Evolutionary conservation across 1,140 invertebrate genomes (phyloP).

Genomic region (Drosophila prosaltans): DNA sequence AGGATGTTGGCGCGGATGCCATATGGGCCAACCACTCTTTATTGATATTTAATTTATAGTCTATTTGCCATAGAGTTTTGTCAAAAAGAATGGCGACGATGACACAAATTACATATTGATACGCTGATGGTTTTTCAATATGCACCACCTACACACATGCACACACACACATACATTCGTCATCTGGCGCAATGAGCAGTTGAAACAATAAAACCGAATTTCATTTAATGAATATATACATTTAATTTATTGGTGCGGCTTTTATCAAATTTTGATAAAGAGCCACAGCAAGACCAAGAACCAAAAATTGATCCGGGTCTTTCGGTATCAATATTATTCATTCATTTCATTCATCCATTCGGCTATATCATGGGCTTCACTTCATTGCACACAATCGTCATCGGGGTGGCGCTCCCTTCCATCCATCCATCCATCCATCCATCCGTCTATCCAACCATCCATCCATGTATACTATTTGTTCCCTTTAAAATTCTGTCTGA

Average conservation of each 20-base stretch:
- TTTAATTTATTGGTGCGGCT: constrained; percentile 77
- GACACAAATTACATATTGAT: constrained; percentile 81
- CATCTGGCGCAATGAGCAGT: constrained; percentile 40
- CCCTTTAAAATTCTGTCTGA: constrained; percentile 32
- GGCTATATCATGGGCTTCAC: constrained; percentile 34
- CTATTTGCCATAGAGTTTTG: constrained; percentile 51
- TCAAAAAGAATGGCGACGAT: constrained; percentile 32
- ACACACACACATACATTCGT: constrained; percentile 30
- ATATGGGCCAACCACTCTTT: constrained; percentile 39
- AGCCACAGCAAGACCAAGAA: constrained; percentile 13
- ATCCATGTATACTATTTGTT: constrained; percentile 12
- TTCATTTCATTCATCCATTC: constrained; percentile 1
- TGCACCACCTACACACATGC: constrained; percentile 45
- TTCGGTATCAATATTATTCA: constrained; percentile 14
- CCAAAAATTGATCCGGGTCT: constrained; percentile 34
- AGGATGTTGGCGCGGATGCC: constrained; percentile 19
- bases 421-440: background rate
- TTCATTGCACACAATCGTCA: constrained; percentile 62
- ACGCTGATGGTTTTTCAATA: constrained; percentile 81
- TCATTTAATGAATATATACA: constrained; percentile 81
- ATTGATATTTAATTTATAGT: constrained; percentile 80
- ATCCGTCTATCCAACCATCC: background rate
- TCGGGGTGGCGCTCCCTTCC: constrained; percentile 21
- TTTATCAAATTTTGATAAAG: constrained; percentile 80
- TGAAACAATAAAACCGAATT: constrained; percentile 77